Evolutionary conservation across 1,140 invertebrate species (phyloP).

Genomic region (Danaus plexippus): DNA sequence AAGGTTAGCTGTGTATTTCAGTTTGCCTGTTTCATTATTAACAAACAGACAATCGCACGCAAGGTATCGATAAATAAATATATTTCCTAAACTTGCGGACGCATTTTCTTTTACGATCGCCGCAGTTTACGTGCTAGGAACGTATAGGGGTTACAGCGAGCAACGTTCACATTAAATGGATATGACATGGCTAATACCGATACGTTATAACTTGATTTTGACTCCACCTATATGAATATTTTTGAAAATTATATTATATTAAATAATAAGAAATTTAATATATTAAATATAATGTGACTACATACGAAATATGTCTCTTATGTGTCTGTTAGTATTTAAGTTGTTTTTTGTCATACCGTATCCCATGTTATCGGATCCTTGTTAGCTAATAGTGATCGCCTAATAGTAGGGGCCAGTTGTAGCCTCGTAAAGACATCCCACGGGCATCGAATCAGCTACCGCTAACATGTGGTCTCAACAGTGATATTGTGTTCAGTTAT

Average conservation of each 20-base stretch:
- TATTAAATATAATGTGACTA: no score
- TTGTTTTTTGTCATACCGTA: conserved; percentile 16
- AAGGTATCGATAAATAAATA: conserved; percentile 46
- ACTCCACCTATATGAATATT: conserved; percentile 30
- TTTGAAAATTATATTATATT: background rate
- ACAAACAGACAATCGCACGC: conserved; percentile 11
- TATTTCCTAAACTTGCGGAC: conserved; percentile 39
- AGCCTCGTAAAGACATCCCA: conserved; percentile 52
- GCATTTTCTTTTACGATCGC: conserved; percentile 65
- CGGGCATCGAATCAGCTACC: conserved; percentile 35
- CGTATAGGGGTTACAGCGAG: no score
- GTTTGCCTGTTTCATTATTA: no score
- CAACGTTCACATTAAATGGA: conserved; percentile 32
- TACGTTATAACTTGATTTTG: conserved; percentile 26
- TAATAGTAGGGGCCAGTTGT: conserved; percentile 56
- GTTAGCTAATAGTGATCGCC: conserved; percentile 58
- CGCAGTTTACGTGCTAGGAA: conserved; percentile 50
- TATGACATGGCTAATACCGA: conserved; percentile 35
- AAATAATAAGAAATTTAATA: conserved; percentile 3
- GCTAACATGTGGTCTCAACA: no score
- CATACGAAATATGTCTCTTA: no score
- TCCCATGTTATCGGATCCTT: conserved; percentile 19
- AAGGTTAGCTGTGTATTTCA: no score
- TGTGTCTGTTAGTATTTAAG: no score
- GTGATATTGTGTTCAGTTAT: no score